Evolutionary conservation across 1,140 invertebrate genomes (phyloP).

Genomic region (Cyclina sinensis): DNA sequence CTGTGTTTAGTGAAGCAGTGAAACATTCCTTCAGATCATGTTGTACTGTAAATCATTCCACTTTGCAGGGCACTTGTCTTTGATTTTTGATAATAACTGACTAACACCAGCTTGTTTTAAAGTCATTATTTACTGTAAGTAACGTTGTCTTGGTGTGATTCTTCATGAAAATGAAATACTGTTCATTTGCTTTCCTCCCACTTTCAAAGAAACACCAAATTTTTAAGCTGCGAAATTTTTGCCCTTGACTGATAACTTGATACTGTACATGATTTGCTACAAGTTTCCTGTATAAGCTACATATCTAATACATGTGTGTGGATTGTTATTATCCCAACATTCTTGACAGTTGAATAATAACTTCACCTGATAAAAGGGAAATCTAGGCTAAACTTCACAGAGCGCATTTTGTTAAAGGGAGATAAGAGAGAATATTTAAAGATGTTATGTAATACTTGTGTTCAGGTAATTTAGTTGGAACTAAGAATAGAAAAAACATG

Average conservation of each 20-base stretch:
- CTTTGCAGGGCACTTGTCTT: too few relatives aligned
- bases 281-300: slow-evolving; percentile 38
- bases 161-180: too few relatives aligned
- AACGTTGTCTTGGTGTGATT: too few relatives aligned
- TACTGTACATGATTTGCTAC: slow-evolving; percentile 30
- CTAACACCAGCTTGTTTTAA: too few relatives aligned
- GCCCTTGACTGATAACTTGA: background rate
- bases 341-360: slow-evolving; percentile 54
- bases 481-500: too few relatives aligned
- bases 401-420: slow-evolving; percentile 28
- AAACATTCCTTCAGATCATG: background rate
- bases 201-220: background rate
- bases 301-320: slow-evolving; percentile 26
- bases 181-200: too few relatives aligned
- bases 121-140: too few relatives aligned
- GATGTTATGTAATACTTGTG: slow-evolving; percentile 4
- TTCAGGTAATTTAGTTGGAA: background rate
- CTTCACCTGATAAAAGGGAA: slow-evolving; percentile 45
- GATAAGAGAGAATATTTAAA: background rate
- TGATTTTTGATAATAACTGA: too few relatives aligned
- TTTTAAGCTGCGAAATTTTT: background rate
- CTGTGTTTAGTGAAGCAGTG: slow-evolving; percentile 1
- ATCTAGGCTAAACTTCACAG: slow-evolving; percentile 18
- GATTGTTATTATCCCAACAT: slow-evolving; percentile 36
- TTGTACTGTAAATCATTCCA: background rate